Base-by-base conservation (phyloP, 2,888 invertebrate species). In the Malthinus flaveolus region DNA sequence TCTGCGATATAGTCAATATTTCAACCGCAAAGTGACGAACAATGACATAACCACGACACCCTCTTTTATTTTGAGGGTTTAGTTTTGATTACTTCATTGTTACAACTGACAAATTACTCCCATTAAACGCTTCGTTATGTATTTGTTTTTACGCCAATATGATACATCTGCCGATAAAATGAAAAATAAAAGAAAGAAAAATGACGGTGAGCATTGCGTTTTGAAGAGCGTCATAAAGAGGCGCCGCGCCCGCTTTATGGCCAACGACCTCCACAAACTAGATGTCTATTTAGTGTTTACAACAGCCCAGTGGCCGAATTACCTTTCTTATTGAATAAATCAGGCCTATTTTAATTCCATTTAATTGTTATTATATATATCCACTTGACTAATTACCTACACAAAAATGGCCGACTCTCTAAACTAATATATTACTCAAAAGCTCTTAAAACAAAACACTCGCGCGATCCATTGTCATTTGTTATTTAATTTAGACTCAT, bases 211-310 rank as follows among this genome's bases (percentile, higher is more conserved):
- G 42, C 62, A 52, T 53, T 62, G 59, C 57, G 61, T 56, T 57
- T 49, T 60, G 65, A 63, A 64, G 64, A 64, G 65, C 72, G 71
- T 71, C 75, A 75, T 76, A 76, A 76, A 76, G 75, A 71, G 75
- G 68, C 73, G 65, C 63, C 64, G 63, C 64, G 66, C 62, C 67
- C 75, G 68, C 76, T 77, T 77, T 77, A 77, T 75, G 77, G 73
- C 75, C 72, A 70, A 65, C 68, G 68, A 69, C 72, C 66, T 69
- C 71, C 67, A 70, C 70, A 69, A 70, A 70, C 72, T 71, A 73
- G 74, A 72, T 74, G 74, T 75, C 75, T 73, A 75, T 76, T 76
- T 75, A 74, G 73, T 71, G 71, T 77, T 76, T 76, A 76, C 73
- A 68, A 67, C 73, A 72, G 72, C 69, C 71, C 68, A 64, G 74